Base-by-base conservation (phyloP, 2,888 invertebrate species). In the Sylvicola fuscatus region DNA sequence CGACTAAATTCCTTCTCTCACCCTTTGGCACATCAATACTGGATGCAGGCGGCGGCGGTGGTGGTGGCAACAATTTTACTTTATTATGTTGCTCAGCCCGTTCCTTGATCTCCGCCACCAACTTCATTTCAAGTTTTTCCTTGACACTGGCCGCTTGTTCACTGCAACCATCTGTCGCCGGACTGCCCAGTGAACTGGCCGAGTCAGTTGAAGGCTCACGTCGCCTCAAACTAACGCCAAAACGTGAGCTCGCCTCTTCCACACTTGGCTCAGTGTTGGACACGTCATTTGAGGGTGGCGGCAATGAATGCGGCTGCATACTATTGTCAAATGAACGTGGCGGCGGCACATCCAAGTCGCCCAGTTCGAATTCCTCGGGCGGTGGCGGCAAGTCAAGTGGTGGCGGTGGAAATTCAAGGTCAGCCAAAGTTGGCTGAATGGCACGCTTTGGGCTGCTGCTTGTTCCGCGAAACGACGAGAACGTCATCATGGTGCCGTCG, bases 341-440 rank as follows among this genome's bases (percentile, higher is more conserved):
- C 27, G 51, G 49, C 34, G 50, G 14, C 16, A 35, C 21, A 17
- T 39, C 40, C 8, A 21, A 21, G 15, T 31, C 47, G 6, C 34
- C 37, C 12, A 49, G 49, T 43, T 59, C 60, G 45, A 65, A 61
- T 38, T 75, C 75, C 48, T 74, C 77, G 1, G 78, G 75, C 1
- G 82, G 82, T 13, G 83, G 83, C 2, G 81, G 81, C 35, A 80
- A 58, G 48, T 80, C 81, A 4, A 73, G 64, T 1, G 84, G 84
- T 1, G 84, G 86, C 13, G 86, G 86, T 1, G 86, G 86, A 58
- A 86, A 86, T 53, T 87, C 86, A 21, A 87, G 62, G 51, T 86
- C 83, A 3, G 82, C 81, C 39, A 82, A 58, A 1, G 72, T 70
- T 1, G 82, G 82, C 40, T 80, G 74, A 2, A 72, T 64, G 32